Conservation (phyloP, 37 sponge, comb jelly and placozoan species). For the Aplysina aerophoba region DNA sequence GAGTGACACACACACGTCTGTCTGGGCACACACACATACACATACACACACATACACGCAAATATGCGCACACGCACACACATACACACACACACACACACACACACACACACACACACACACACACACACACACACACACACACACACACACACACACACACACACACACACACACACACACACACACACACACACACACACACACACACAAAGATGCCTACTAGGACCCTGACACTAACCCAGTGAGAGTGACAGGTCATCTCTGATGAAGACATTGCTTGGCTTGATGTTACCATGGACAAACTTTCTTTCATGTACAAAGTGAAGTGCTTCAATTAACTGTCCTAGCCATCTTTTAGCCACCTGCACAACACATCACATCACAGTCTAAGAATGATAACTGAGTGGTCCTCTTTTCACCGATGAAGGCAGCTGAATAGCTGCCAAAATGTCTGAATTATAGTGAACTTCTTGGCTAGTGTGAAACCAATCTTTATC, state of each 20-base stretch:
- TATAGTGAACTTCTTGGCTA: too few relatives aligned
- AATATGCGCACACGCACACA: too few relatives aligned
- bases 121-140: background rate
- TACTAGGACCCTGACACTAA: background rate
- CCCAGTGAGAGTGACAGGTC: slow-evolving; percentile 49
- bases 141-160: too few relatives aligned
- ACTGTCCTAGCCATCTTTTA: slow-evolving; percentile 89
- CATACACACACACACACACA: background rate
- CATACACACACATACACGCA: too few relatives aligned
- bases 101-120: too few relatives aligned
- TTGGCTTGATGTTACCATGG: slow-evolving; percentile 84
- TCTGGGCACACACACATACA: too few relatives aligned
- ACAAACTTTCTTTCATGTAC: slow-evolving; percentile 65
- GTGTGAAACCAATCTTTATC: too few relatives aligned
- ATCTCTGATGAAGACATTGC: slow-evolving; percentile 82
- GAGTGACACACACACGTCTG: background rate
- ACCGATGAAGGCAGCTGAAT: too few relatives aligned
- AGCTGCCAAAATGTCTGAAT: too few relatives aligned
- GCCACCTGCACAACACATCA: slow-evolving; percentile 44
- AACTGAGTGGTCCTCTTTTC: too few relatives aligned
- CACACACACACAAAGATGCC: background rate
- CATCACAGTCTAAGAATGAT: too few relatives aligned
- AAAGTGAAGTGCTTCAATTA: slow-evolving; percentile 79
- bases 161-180: too few relatives aligned
- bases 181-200: background rate